Conservation (phyloP, 2,113 vertebrate species). For the Synchiropus splendidus region DNA sequence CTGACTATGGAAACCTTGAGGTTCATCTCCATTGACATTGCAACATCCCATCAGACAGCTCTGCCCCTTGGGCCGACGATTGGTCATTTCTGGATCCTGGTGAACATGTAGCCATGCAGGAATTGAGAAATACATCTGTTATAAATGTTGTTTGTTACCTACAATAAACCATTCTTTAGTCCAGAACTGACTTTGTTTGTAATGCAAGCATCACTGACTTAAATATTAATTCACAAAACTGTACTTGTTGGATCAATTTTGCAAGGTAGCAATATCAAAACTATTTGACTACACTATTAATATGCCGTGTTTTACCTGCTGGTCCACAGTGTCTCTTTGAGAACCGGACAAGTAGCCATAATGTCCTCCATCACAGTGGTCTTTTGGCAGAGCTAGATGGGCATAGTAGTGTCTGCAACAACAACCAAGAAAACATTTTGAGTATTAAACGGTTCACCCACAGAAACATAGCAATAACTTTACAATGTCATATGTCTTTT, state of each 20-base stretch:
- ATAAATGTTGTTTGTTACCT: too few species aligned
- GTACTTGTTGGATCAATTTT: too few species aligned
- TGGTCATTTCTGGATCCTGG: slow-evolving; percentile 53
- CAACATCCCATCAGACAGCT: slow-evolving; percentile 69
- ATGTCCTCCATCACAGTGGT: slow-evolving; percentile 53
- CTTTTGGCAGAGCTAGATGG: slow-evolving; percentile 61
- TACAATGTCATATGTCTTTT: too few species aligned
- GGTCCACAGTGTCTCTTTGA: slow-evolving; percentile 57
- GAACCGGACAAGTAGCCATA: slow-evolving; percentile 60
- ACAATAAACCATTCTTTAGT: too few species aligned
- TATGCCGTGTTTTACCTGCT: slow-evolving; percentile 38
- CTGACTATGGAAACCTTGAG: slow-evolving; percentile 60
- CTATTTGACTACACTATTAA: too few species aligned
- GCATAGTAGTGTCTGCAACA: slow-evolving; percentile 50
- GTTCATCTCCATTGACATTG: slow-evolving; percentile 58
- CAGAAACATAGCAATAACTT: too few species aligned
- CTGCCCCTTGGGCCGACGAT: slow-evolving; percentile 37
- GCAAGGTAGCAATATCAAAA: too few species aligned
- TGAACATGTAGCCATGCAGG: neutral
- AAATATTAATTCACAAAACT: too few species aligned
- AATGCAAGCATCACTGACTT: too few species aligned
- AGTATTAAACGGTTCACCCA: too few species aligned
- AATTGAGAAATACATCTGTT: neutral
- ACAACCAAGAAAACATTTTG: too few species aligned
- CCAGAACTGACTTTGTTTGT: too few species aligned